A percentile compares a stretch with the other conserved stretches of the same genome.
These are phyloP conservation scores for Apodemia mormo DNA, from an alignment of 2,888 invertebrate genomes.

Conservation along the genomic window DNA sequence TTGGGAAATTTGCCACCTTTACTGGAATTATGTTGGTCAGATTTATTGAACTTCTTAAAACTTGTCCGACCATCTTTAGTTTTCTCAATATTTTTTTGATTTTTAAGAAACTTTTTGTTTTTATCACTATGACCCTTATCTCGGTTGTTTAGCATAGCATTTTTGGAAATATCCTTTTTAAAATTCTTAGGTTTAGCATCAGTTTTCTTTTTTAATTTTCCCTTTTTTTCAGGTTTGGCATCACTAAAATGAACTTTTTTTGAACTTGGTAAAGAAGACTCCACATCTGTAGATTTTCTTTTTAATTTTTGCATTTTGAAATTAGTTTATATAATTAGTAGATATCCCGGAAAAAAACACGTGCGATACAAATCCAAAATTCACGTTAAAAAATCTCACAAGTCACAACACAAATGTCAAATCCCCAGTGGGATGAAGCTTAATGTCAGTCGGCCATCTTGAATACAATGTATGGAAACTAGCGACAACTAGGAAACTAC, in stretches of 20 bases:
- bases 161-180: background rate
- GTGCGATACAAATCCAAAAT: background rate
- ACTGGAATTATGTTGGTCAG: constrained; percentile 41
- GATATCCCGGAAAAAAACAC: background rate
- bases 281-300: constrained; percentile 54
- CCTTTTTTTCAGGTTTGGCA: constrained; percentile 31
- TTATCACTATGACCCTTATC: constrained; percentile 28
- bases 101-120: constrained; percentile 33
- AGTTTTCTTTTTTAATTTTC: constrained; percentile 22
- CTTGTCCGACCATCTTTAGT: constrained; percentile 34
- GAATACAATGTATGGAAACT: too few species aligned
- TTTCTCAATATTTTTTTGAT: constrained; percentile 21
- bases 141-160: constrained; percentile 18
- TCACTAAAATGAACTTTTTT: constrained; percentile 52
- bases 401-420: too few species aligned
- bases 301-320: constrained; percentile 65
- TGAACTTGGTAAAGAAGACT: constrained; percentile 50
- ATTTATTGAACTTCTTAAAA: constrained; percentile 35
- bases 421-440: too few species aligned
- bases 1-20: constrained; percentile 48
- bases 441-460: too few species aligned
- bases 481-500: too few species aligned
- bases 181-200: constrained; percentile 25
- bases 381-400: too few species aligned
- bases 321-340: constrained; percentile 12